These are phyloP conservation scores for Oplegnathus fasciatus DNA, from an alignment of 2,113 vertebrate genomes.

Conservation along the genomic window DNA sequence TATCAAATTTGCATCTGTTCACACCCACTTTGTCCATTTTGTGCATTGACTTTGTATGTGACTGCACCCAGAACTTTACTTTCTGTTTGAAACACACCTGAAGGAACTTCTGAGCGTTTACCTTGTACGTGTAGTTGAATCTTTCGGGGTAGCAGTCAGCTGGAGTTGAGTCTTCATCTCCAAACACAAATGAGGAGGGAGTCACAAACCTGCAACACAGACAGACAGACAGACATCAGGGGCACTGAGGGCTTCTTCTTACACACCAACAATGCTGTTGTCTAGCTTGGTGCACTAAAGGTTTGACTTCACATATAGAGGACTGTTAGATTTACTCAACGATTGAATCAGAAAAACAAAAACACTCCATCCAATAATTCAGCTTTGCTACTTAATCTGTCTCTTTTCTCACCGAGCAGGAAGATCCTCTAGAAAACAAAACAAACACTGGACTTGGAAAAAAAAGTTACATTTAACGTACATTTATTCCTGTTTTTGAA, in stretches of 20 bases:
- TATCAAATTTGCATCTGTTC: too few species aligned
- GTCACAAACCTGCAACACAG: slow-evolving; percentile 85
- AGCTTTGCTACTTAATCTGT: too few species aligned
- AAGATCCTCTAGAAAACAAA: too few species aligned
- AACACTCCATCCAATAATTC: background rate
- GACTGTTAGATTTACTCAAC: background rate
- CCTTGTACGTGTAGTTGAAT: slow-evolving; percentile 94
- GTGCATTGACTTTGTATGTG: too few species aligned
- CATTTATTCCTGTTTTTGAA: too few species aligned
- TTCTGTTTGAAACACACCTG: background rate
- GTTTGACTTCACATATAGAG: background rate
- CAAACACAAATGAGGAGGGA: slow-evolving; percentile 90
- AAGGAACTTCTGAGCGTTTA: background rate
- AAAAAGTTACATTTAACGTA: too few species aligned
- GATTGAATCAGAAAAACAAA: background rate
- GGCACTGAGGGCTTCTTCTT: background rate
- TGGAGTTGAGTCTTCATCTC: slow-evolving; percentile 80
- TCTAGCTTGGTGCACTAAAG: background rate
- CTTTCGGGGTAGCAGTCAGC: slow-evolving; percentile 88
- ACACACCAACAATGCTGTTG: too few species aligned
- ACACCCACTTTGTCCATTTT: too few species aligned
- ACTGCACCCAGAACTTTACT: too few species aligned
- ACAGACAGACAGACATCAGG: slow-evolving; percentile 6
- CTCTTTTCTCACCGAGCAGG: too few species aligned
- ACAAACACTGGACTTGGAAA: too few species aligned